These are phyloP conservation scores for Eubucco bourcierii DNA, from an alignment of 2,113 vertebrate genomes.

Conservation along the genomic window DNA sequence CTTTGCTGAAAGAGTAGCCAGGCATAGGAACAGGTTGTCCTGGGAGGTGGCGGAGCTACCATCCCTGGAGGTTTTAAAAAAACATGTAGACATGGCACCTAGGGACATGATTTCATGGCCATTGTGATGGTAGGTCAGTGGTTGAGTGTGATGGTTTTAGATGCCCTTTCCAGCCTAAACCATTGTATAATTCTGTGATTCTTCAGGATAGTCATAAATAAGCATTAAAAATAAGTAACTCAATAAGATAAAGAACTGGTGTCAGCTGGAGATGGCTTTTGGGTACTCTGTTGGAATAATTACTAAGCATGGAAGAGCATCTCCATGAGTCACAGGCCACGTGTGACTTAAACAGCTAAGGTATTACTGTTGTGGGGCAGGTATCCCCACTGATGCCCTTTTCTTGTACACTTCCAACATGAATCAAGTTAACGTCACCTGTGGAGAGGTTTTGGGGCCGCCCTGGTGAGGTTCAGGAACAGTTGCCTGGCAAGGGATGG, in stretches of 20 bases:
- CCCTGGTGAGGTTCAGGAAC: accelerated
- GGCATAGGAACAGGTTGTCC: no score
- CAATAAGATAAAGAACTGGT: not conserved
- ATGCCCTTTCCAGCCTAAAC: no score
- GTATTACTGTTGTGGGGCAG: accelerated
- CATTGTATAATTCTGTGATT: not conserved
- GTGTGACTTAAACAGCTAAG: not conserved
- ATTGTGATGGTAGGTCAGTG: no score
- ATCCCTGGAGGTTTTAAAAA: no score
- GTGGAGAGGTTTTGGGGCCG: not conserved
- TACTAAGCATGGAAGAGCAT: not conserved
- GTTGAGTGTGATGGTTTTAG: no score
- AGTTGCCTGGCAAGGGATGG: not conserved
- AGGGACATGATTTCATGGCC: no score
- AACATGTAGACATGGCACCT: no score
- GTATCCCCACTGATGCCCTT: not conserved
- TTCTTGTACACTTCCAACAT: accelerated
- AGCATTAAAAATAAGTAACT: not conserved
- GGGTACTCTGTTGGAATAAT: not conserved
- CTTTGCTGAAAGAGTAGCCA: no score
- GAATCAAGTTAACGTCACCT: not conserved
- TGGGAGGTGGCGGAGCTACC: no score
- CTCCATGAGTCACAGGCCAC: not conserved
- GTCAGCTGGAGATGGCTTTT: not conserved
- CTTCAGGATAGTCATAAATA: not conserved